These are phyloP conservation scores for Scaptomyza graminum DNA, from an alignment of 1,140 invertebrate species.

Conservation along the genomic window DNA sequence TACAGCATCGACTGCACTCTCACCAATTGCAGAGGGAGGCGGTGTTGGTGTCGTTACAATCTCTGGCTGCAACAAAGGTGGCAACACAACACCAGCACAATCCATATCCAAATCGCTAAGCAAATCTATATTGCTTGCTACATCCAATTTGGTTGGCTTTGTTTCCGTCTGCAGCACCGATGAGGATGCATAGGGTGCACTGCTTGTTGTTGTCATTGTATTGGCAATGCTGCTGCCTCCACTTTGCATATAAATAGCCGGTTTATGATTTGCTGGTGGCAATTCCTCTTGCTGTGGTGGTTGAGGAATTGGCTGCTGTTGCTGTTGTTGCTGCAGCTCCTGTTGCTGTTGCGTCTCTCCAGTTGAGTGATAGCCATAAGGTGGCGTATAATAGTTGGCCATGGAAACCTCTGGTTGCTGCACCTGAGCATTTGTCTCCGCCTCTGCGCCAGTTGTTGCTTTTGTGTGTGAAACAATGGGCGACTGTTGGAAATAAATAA, in stretches of 20 bases:
- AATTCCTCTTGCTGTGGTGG: slow-evolving; percentile 5
- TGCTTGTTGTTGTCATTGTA: slow-evolving; percentile 75
- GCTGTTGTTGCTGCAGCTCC: slow-evolving; percentile 13
- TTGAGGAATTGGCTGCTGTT: slow-evolving; percentile 40
- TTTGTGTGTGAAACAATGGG: slow-evolving; percentile 79
- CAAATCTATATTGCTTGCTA: slow-evolving; percentile 88
- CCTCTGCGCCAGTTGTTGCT: slow-evolving; percentile 8
- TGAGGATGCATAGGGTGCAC: slow-evolving; percentile 65
- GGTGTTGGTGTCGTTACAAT: slow-evolving; percentile 59
- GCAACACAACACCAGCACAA: slow-evolving; percentile 84
- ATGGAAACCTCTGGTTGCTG: slow-evolving; percentile 10
- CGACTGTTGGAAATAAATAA: slow-evolving; percentile 33
- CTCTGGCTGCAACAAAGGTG: slow-evolving; percentile 66
- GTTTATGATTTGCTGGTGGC: slow-evolving; percentile 19
- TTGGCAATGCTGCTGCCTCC: slow-evolving; percentile 65
- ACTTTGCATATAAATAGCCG: slow-evolving; percentile 76
- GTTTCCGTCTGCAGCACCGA: slow-evolving; percentile 32
- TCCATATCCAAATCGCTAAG: slow-evolving; percentile 88
- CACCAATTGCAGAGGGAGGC: slow-evolving; percentile 35
- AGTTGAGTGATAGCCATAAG: slow-evolving; percentile 74
- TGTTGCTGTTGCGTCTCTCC: slow-evolving; percentile 17
- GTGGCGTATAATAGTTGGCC: slow-evolving; percentile 67
- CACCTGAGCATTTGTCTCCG: not conserved
- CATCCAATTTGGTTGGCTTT: slow-evolving; percentile 40
- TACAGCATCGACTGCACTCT: not conserved